Conservation (phyloP, 1,140 invertebrate genomes). For the Araneus ventricosus region DNA sequence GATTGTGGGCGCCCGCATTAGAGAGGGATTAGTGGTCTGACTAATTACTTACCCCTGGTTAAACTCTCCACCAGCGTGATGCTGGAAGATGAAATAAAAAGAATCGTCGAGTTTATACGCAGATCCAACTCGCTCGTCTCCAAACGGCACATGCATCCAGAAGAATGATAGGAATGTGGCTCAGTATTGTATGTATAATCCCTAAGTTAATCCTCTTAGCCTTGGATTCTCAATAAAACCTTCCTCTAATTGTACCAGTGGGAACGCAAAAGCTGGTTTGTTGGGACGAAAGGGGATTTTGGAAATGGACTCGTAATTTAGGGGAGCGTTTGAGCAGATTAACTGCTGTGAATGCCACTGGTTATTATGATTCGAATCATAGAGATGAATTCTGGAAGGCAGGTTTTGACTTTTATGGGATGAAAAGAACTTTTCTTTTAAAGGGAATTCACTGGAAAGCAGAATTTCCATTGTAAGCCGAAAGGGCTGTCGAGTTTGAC, state of each 20-base stretch:
- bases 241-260: constrained; percentile 55
- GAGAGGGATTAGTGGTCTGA: not conserved
- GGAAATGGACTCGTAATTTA: not conserved
- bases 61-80: not conserved
- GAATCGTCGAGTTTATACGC: not conserved
- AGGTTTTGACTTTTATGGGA: not conserved
- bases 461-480: too few species aligned
- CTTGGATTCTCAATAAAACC: constrained; percentile 48
- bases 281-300: not conserved
- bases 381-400: not conserved
- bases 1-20: not conserved
- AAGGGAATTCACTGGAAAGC: not conserved
- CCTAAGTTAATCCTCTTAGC: constrained; percentile 29
- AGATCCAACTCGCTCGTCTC: not conserved
- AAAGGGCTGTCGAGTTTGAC: not conserved
- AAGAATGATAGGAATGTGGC: not conserved
- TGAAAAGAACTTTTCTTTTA: not conserved
- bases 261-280: constrained; percentile 4
- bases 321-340: not conserved
- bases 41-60: constrained; percentile 16
- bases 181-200: not conserved
- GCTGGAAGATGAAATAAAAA: not conserved
- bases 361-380: not conserved
- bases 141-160: not conserved
- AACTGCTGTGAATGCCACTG: not conserved